These are phyloP conservation scores for Alces alces DNA, from an alignment of 2,113 vertebrate genomes.

Conservation along the genomic window DNA sequence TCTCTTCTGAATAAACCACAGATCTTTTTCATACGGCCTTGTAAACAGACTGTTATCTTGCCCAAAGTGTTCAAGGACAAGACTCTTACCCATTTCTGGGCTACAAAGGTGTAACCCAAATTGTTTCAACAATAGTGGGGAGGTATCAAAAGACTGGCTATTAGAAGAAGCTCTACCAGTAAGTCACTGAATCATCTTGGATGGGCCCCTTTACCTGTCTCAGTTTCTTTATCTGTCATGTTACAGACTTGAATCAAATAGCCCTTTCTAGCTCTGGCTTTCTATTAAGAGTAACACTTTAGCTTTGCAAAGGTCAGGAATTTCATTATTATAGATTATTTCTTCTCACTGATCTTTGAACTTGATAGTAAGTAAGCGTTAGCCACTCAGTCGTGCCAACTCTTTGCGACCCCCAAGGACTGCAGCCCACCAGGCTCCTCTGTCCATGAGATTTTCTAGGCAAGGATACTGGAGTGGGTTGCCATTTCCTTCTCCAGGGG, in stretches of 20 bases:
- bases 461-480: not conserved
- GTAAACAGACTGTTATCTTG: not conserved
- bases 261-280: not conserved
- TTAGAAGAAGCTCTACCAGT: not conserved
- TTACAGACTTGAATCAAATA: not conserved
- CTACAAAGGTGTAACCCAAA: not conserved
- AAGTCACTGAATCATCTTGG: not conserved
- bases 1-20: not conserved
- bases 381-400: not conserved
- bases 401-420: not conserved
- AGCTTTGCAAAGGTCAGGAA: not conserved
- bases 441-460: not conserved
- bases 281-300: not conserved
- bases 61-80: not conserved
- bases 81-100: not conserved
- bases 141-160: not conserved
- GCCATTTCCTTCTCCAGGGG: not conserved
- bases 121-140: not conserved
- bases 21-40: conserved; percentile 8
- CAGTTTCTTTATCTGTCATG: not conserved
- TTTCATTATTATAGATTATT: conserved; percentile 7
- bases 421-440: not conserved
- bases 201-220: not conserved
- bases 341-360: not conserved
- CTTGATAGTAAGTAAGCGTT: not conserved